These are phyloP conservation scores for Capitulum mitella DNA, from an alignment of 2,888 invertebrate species.

Conservation along the genomic window DNA sequence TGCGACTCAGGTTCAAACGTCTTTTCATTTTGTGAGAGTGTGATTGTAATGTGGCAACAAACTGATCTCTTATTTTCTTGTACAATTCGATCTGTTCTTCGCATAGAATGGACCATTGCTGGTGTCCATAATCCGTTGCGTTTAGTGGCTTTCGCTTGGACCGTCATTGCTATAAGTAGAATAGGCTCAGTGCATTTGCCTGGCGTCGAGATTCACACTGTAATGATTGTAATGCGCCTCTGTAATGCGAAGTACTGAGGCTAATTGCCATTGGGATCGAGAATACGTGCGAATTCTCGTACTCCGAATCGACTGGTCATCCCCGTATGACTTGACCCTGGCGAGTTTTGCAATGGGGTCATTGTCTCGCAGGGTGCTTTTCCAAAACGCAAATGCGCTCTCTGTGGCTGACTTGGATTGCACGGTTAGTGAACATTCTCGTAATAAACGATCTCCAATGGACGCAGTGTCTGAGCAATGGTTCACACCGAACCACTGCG, in stretches of 20 bases:
- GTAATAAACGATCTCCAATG: conserved; percentile 19
- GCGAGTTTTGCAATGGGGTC: background rate
- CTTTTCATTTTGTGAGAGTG: conserved; percentile 13
- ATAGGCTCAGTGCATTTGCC: background rate
- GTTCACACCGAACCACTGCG: background rate
- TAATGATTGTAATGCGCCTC: too few species aligned
- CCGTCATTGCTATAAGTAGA: background rate
- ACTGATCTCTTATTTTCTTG: conserved; percentile 1
- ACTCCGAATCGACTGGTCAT: background rate
- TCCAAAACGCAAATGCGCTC: background rate
- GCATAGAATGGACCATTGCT: too few species aligned
- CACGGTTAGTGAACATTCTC: background rate
- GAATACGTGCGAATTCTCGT: background rate
- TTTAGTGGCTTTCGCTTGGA: background rate
- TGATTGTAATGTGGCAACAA: background rate
- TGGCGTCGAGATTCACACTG: background rate
- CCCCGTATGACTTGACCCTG: too few species aligned
- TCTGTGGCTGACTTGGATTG: too few species aligned
- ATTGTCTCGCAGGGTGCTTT: background rate
- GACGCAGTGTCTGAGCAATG: background rate
- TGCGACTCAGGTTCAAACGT: conserved; percentile 20
- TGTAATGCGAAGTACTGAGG: too few species aligned
- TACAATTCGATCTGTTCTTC: background rate
- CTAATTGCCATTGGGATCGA: background rate
- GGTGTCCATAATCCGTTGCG: background rate